Evolutionary conservation across 2,888 invertebrate species (phyloP), one percentile per base, ranked within the genome.

Genomic region (Sinohyriopsis cumingii): DNA sequence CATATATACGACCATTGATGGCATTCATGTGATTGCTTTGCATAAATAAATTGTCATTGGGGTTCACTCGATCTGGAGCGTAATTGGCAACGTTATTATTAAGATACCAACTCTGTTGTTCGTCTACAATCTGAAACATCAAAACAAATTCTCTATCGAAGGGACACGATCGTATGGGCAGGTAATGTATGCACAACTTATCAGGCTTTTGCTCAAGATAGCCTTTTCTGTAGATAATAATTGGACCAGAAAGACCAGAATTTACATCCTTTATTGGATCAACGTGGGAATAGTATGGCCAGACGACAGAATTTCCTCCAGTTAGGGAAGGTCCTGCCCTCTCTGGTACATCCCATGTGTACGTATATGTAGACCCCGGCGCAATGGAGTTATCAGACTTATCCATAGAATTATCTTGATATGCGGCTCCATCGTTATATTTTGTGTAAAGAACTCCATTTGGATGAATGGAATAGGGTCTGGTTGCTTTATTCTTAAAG

Each of bases 91-190:
- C 78, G 71, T 86, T 86, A 57, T 83, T 79, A 12, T 75, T 66
- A 20, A 82, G 67, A 61, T 84, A 86, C 70, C 79, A 78, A 60
- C 85, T 84, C 20, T 70, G 63, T 63, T 81, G 82, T 75, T 86
- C 86, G 61, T 86, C 79, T 59, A 84, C 77, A 12, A 84, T 77
- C 22, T 75, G 64, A 67, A 84, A 84, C 2, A 82, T 66, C 15
- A 84, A 67, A n/a, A 81, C 79, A 66, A 84, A 83, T 67, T 86
- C 86, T 55, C 63, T 66, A 5, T 28, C 7, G 28, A 4, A 28
- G 5, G 28, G 28, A 28, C 28, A 28, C 28, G 5, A 5, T 28
- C 28, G 28, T 28, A 5, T 4, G 28, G 3, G 5, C 7, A 28
- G 3, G 28, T 28, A 4, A 4, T 28, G 28, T 28, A 3, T 5